Percentiles rank a stretch among this genome's conserved stretches.
phyloP scores from a whole-genome alignment of 2,888 invertebrate genomes.

The Gibbula magus region DNA sequence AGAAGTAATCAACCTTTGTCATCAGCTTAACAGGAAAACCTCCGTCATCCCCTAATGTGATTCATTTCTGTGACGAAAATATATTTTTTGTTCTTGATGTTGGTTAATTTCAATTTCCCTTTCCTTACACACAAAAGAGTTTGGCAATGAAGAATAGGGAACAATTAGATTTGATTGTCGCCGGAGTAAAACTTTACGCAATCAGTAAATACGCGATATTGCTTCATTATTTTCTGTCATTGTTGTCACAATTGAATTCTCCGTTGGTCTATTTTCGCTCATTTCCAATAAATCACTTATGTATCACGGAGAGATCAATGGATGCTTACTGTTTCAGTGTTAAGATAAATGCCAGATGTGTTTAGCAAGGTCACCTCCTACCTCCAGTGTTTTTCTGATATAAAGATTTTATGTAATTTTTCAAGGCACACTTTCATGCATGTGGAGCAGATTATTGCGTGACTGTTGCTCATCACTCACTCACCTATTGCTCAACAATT shows the following conservation, averaged over 20 bases:
- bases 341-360: too few relatives aligned
- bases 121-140: not conserved
- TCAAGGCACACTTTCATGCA: too few relatives aligned
- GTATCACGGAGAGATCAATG: not conserved
- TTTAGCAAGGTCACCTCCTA: too few relatives aligned
- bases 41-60: not conserved
- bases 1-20: too few relatives aligned
- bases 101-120: not conserved
- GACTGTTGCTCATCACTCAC: too few relatives aligned
- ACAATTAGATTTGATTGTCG: too few relatives aligned
- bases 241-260: not conserved
- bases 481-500: too few relatives aligned
- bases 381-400: too few relatives aligned
- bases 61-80: not conserved
- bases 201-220: not conserved
- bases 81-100: not conserved
- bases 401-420: too few relatives aligned
- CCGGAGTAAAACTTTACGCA: not conserved
- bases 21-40: not conserved
- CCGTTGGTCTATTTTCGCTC: slow-evolving; percentile 1
- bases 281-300: not conserved
- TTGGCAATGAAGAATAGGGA: too few relatives aligned
- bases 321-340: too few relatives aligned
- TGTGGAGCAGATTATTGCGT: too few relatives aligned
- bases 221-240: not conserved